Conservation (phyloP, 2,888 invertebrate species). For the Onchidella celtica region DNA sequence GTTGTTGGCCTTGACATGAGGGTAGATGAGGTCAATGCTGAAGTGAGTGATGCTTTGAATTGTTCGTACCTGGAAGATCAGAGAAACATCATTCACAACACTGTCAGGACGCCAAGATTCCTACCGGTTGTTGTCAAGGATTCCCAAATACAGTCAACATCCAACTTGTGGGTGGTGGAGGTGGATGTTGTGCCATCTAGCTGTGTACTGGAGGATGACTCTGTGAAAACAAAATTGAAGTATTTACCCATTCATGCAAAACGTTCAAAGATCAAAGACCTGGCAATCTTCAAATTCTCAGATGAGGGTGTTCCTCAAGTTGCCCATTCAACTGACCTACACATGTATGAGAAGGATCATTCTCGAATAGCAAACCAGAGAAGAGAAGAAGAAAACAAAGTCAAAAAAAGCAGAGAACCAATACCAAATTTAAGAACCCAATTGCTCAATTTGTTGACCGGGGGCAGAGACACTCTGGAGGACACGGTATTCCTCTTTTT, state of each 20-base stretch:
- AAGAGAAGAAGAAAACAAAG: slow-evolving; percentile 22
- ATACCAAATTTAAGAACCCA: slow-evolving; percentile 53
- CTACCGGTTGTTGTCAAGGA: slow-evolving; percentile 52
- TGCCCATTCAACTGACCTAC: slow-evolving; percentile 9
- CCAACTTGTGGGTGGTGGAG: slow-evolving; percentile 53
- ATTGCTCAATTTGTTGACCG: slow-evolving; percentile 55
- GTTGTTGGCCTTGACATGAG: slow-evolving; percentile 52
- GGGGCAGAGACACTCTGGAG: slow-evolving; percentile 51
- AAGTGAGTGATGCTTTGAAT: slow-evolving; percentile 43
- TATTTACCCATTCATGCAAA: background rate
- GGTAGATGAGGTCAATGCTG: slow-evolving; percentile 14
- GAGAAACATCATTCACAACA: slow-evolving; percentile 50
- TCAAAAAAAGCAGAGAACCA: background rate
- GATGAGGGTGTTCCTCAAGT: slow-evolving; percentile 35
- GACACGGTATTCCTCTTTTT: slow-evolving; percentile 57
- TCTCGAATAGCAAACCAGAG: slow-evolving; percentile 11
- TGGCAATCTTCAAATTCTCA: slow-evolving; percentile 35
- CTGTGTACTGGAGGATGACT: slow-evolving; percentile 47
- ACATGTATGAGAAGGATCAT: slow-evolving; percentile 30
- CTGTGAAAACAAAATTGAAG: slow-evolving; percentile 48
- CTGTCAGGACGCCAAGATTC: slow-evolving; percentile 55
- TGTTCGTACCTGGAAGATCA: slow-evolving; percentile 50
- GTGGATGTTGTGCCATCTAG: slow-evolving; percentile 58
- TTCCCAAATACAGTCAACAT: background rate
- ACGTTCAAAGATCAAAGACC: slow-evolving; percentile 21